A percentile compares a stretch with the other conserved stretches of the same genome.
Evolutionary conservation across 2,797 vertebrate genomes (phyloP).

Genomic region (Mallotus villosus): DNA sequence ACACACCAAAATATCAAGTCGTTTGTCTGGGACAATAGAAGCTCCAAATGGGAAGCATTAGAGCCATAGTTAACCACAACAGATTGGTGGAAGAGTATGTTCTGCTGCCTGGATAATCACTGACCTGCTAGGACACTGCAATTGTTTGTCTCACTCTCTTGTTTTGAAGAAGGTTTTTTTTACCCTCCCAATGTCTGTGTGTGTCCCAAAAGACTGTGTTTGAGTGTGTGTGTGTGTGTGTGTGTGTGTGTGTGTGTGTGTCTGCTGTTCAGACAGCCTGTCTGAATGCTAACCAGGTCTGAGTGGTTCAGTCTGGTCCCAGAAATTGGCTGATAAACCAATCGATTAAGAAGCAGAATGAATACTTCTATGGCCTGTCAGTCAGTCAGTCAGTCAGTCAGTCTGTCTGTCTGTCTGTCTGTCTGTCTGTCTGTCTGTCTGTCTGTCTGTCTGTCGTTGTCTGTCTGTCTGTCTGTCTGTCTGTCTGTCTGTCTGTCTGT

Average conservation of each 20-base stretch:
- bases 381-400: not conserved
- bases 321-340: conserved; percentile 31
- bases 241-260: not conserved
- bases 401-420: conserved; percentile 22
- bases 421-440: no score
- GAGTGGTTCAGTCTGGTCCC: conserved; percentile 16
- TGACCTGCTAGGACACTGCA: no score
- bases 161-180: no score
- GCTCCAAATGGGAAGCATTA: no score
- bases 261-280: not conserved
- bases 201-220: no score
- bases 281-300: conserved; percentile 17
- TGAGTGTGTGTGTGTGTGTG: not conserved
- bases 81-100: not conserved
- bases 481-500: conserved; percentile 13
- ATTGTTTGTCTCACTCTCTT: no score
- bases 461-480: not conserved
- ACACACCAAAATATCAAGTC: no score
- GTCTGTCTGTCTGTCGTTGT: no score
- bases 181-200: not conserved
- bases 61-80: not conserved
- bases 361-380: not conserved
- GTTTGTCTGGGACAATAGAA: no score
- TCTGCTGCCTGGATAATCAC: no score
- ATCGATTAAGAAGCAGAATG: conserved; percentile 20